Evolutionary conservation across 2,113 vertebrate genomes (phyloP).

Genomic region (Tachysurus fulvidraco): DNA sequence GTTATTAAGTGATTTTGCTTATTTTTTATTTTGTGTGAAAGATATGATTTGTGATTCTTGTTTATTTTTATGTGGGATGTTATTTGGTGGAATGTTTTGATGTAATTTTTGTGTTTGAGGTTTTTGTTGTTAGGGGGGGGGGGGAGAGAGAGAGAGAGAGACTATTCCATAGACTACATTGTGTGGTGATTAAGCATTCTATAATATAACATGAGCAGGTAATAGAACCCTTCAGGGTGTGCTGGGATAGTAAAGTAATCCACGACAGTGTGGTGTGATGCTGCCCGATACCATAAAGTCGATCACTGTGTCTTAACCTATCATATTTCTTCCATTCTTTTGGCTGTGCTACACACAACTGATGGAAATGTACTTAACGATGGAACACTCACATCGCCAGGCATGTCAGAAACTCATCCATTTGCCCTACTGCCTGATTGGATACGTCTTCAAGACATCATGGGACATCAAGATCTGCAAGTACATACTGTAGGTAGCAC

Average conservation of each 20-base stretch:
- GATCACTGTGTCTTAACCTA: neutral
- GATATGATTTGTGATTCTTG: too few species aligned
- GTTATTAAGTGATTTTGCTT: too few species aligned
- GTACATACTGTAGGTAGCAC: neutral
- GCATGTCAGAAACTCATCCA: neutral
- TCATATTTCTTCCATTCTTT: neutral
- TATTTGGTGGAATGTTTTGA: too few species aligned
- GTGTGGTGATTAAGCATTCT: slow-evolving; percentile 65
- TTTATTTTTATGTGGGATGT: too few species aligned
- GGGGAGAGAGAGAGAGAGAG: neutral
- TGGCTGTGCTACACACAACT: neutral
- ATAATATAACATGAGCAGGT: slow-evolving; percentile 19
- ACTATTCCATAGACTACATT: slow-evolving; percentile 67
- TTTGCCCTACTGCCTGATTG: neutral
- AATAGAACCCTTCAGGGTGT: neutral
- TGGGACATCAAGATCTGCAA: neutral
- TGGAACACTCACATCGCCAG: neutral
- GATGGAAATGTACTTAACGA: neutral
- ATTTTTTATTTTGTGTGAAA: too few species aligned
- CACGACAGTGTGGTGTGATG: neutral
- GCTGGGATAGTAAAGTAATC: neutral
- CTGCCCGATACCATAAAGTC: neutral
- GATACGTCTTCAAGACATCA: neutral
- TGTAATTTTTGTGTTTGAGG: too few species aligned
- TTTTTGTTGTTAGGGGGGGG: too few species aligned